A percentile compares a stretch with the other conserved stretches of the same genome.
phyloP scores from a whole-genome alignment of 2,797 vertebrate species.

The Bradypodion ventrale region DNA sequence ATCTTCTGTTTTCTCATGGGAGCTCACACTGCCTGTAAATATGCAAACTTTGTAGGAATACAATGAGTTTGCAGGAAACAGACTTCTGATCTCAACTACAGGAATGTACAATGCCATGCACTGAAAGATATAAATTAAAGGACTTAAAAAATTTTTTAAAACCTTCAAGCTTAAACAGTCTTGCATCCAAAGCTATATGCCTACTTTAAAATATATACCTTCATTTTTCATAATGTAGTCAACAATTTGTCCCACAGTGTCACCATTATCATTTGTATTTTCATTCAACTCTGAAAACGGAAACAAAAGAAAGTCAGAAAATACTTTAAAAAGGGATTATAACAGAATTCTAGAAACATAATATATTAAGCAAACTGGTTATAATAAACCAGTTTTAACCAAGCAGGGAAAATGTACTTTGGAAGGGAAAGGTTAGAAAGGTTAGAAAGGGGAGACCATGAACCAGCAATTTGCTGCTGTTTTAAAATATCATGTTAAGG shows the following conservation, averaged over 20 bases:
- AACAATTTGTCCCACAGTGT: constrained; percentile 93
- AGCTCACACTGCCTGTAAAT: not conserved
- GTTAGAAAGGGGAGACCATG: not conserved
- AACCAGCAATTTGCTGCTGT: too few relatives aligned
- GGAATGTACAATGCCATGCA: not conserved
- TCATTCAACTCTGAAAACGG: constrained; percentile 86
- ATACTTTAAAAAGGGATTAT: not conserved
- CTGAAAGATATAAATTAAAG: too few relatives aligned
- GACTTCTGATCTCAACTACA: too few relatives aligned
- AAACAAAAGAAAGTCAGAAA: constrained; percentile 49
- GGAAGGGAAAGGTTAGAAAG: too few relatives aligned
- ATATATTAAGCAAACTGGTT: not conserved
- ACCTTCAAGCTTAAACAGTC: not conserved
- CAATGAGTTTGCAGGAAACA: not conserved
- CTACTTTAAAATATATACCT: constrained; percentile 80
- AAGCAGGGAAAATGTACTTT: not conserved
- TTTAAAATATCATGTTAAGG: not conserved
- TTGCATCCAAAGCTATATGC: not conserved
- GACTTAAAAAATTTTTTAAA: not conserved
- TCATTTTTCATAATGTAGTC: constrained; percentile 96
- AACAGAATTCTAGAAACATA: not conserved
- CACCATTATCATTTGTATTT: constrained; percentile 86
- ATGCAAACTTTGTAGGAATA: not conserved
- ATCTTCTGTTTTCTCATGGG: not conserved
- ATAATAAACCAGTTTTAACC: not conserved